A percentile compares a stretch with the other conserved stretches of the same genome.
These are phyloP conservation scores for Mus spicilegus DNA, from an alignment of 2,113 vertebrate genomes.

Conservation along the genomic window DNA sequence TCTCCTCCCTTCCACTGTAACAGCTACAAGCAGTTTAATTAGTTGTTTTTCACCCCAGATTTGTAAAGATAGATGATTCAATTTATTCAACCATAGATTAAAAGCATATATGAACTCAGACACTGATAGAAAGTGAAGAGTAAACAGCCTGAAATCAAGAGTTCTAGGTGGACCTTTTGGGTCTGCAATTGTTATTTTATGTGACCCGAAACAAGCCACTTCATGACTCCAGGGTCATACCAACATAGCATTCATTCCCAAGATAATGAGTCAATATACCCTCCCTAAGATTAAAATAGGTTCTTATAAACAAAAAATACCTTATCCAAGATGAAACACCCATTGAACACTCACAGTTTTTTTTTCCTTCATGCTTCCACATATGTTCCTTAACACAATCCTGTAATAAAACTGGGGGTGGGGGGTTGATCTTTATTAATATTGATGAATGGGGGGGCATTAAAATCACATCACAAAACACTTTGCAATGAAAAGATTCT, in stretches of 20 bases:
- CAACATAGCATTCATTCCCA: not conserved
- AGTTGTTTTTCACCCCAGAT: conserved; percentile 75
- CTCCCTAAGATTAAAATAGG: not conserved
- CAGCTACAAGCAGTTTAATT: conserved; percentile 78
- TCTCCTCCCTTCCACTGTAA: conserved; percentile 33
- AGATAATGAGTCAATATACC: too few species aligned
- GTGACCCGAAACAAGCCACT: not conserved
- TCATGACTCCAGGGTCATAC: not conserved
- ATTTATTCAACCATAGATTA: conserved; percentile 74
- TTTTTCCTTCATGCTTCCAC: accelerated
- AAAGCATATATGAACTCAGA: conserved; percentile 58
- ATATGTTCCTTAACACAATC: not conserved
- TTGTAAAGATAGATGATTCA: conserved; percentile 77
- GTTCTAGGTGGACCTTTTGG: not conserved
- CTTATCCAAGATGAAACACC: not conserved
- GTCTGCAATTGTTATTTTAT: not conserved
- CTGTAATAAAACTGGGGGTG: not conserved
- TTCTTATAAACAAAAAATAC: not conserved
- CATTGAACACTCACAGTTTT: not conserved
- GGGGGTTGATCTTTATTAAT: not conserved
- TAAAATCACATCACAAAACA: not conserved
- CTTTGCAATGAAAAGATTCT: not conserved
- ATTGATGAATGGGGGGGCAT: not conserved
- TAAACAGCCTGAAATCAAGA: not conserved
- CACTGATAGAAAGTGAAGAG: not conserved